Evolutionary conservation across 30 jellyfish, hydroid and myxozoan species (phyloP).

Genomic region (Haliclystus octoradiatus): DNA sequence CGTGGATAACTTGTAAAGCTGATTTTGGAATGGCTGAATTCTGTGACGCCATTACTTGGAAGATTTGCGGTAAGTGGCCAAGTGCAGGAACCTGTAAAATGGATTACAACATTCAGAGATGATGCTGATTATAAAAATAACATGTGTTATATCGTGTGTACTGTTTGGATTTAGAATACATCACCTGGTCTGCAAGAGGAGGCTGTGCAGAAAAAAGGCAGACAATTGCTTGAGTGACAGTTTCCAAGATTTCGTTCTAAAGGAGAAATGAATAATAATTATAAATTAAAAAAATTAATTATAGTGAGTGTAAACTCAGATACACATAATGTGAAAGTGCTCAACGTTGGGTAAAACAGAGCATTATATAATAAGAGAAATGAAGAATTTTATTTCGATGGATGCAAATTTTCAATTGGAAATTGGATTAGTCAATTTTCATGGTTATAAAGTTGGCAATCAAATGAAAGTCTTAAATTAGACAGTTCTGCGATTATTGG

Average conservation of each 20-base stretch:
- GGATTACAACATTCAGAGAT: neutral
- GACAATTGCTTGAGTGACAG: conserved; percentile 90
- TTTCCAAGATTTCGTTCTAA: conserved; percentile 75
- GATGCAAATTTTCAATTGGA: no score
- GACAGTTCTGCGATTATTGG: no score
- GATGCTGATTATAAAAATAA: neutral
- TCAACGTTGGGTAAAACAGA: no score
- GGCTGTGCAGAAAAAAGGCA: conserved; percentile 97
- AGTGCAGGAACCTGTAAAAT: conserved; percentile 81
- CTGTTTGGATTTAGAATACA: neutral
- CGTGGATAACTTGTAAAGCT: conserved; percentile 86
- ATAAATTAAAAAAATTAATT: no score
- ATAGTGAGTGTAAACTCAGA: neutral
- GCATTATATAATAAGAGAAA: no score
- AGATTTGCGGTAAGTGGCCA: conserved; percentile 95
- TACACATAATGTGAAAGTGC: neutral
- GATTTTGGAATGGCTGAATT: conserved; percentile 86
- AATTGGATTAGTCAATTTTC: no score
- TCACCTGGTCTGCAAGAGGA: conserved; percentile 94
- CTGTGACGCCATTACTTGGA: conserved; percentile 89
- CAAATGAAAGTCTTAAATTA: no score
- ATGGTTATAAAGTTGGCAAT: no score
- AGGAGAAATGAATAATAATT: neutral
- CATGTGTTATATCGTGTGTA: neutral
- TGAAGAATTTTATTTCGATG: no score